These are phyloP conservation scores for Napeogenes sylphis DNA, from an alignment of 2,888 invertebrate genomes.

Conservation along the genomic window DNA sequence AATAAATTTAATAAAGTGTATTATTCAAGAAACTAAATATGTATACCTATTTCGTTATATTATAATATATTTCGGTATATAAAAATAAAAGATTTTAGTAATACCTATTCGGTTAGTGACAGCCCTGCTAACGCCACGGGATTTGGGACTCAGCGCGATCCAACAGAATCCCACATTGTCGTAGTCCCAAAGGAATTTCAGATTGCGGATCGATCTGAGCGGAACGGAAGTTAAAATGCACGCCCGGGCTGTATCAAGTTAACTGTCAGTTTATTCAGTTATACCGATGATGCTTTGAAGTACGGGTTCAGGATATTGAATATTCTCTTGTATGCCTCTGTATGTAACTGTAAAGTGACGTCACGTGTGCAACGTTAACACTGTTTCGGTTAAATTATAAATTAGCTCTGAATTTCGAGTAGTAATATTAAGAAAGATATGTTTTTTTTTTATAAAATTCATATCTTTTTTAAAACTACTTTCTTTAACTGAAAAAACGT, in stretches of 20 bases:
- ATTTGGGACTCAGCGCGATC: conserved; percentile 17
- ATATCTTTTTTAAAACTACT: too few relatives aligned
- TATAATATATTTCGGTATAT: neutral
- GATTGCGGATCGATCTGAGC: conserved; percentile 13
- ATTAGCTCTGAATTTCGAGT: too few relatives aligned
- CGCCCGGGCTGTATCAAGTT: neutral
- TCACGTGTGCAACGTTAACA: too few relatives aligned
- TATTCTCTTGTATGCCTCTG: neutral
- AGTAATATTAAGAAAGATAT: too few relatives aligned
- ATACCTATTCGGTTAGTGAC: neutral
- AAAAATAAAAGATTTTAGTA: neutral
- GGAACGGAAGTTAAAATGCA: conserved; percentile 10
- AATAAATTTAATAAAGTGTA: too few relatives aligned
- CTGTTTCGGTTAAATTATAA: too few relatives aligned
- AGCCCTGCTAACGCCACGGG: conserved; percentile 16
- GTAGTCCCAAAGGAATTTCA: conserved; percentile 21
- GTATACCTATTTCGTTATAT: too few relatives aligned
- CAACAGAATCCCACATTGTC: conserved; percentile 21
- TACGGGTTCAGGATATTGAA: neutral
- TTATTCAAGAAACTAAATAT: too few relatives aligned
- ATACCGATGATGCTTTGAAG: conserved; percentile 1
- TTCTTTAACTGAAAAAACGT: too few relatives aligned
- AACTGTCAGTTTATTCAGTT: neutral
- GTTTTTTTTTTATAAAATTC: too few relatives aligned
- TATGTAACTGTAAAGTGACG: neutral